Percentiles rank a stretch among this genome's conserved stretches.
These are phyloP conservation scores for Enteromius anoplus DNA, from an alignment of 2,797 vertebrate species.

Conservation along the genomic window DNA sequence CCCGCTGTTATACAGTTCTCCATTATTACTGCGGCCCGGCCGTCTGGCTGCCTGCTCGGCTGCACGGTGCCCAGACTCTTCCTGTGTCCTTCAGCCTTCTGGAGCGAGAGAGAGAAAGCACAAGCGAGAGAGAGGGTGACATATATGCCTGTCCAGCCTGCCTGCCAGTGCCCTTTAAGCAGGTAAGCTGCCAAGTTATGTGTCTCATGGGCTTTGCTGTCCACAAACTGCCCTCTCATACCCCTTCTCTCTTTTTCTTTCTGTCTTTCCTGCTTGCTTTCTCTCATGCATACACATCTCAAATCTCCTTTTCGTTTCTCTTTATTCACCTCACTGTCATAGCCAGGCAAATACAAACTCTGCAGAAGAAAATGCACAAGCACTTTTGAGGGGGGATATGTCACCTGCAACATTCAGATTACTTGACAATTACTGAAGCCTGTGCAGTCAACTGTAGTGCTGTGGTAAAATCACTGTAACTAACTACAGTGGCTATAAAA, in stretches of 20 bases:
- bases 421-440: neutral
- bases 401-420: neutral
- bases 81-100: slow-evolving; percentile 74
- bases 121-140: slow-evolving; percentile 54
- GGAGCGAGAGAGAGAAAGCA: slow-evolving; percentile 55
- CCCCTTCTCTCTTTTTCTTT: slow-evolving; percentile 41
- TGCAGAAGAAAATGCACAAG: slow-evolving; percentile 12
- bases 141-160: slow-evolving; percentile 70
- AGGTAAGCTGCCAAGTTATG: slow-evolving; percentile 58
- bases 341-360: neutral
- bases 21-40: slow-evolving; percentile 73
- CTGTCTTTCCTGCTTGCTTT: slow-evolving; percentile 42
- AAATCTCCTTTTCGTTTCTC: slow-evolving; percentile 24
- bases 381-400: neutral
- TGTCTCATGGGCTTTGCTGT: slow-evolving; percentile 52
- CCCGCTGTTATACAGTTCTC: slow-evolving; percentile 75
- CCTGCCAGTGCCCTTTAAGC: slow-evolving; percentile 67
- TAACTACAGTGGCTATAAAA: neutral
- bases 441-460: too few relatives aligned
- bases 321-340: slow-evolving; percentile 5
- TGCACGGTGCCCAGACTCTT: slow-evolving; percentile 61
- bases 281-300: slow-evolving; percentile 33
- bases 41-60: slow-evolving; percentile 61
- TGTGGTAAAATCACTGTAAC: neutral
- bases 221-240: slow-evolving; percentile 49